Conservation (phyloP, 2,888 invertebrate genomes). For the Cephus sareptanus region DNA sequence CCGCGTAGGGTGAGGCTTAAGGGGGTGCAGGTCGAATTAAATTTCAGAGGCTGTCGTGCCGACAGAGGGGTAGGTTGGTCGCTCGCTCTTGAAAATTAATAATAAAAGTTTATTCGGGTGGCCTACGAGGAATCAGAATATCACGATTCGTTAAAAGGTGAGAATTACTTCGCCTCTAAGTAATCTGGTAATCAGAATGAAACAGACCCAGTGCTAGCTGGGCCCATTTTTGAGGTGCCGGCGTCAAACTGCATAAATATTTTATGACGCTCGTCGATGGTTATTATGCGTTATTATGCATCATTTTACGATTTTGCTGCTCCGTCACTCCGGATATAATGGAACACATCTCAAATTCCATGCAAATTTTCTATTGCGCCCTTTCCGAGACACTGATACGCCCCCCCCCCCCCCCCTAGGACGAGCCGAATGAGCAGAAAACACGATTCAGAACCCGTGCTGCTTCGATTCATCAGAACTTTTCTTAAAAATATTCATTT, state of each 20-base stretch:
- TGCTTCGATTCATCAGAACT: too few species aligned
- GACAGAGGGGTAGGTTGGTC: not conserved
- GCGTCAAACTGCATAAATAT: conserved; percentile 45
- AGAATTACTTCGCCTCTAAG: too few species aligned
- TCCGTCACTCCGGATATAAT: not conserved
- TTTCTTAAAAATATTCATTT: too few species aligned
- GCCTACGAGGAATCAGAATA: too few species aligned
- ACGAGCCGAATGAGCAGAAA: too few species aligned
- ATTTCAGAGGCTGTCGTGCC: not conserved
- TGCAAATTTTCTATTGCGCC: too few species aligned
- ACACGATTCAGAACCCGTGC: too few species aligned
- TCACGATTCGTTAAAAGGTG: too few species aligned
- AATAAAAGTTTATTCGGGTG: not conserved
- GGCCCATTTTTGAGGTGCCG: not conserved
- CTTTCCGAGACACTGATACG: too few species aligned
- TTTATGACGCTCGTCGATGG: conserved; percentile 39
- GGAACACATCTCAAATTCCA: not conserved
- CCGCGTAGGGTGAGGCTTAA: not conserved
- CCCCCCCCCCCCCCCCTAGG: too few species aligned
- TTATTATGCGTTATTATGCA: conserved; percentile 47
- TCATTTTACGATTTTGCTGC: conserved; percentile 46
- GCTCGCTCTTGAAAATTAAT: not conserved
- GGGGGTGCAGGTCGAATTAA: not conserved
- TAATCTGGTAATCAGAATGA: too few species aligned
- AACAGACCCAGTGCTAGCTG: too few species aligned